A percentile compares a stretch with the other conserved stretches of the same genome.
Evolutionary conservation across 1,140 invertebrate genomes (phyloP).

Genomic region (Thalassaphorura encarpata): DNA sequence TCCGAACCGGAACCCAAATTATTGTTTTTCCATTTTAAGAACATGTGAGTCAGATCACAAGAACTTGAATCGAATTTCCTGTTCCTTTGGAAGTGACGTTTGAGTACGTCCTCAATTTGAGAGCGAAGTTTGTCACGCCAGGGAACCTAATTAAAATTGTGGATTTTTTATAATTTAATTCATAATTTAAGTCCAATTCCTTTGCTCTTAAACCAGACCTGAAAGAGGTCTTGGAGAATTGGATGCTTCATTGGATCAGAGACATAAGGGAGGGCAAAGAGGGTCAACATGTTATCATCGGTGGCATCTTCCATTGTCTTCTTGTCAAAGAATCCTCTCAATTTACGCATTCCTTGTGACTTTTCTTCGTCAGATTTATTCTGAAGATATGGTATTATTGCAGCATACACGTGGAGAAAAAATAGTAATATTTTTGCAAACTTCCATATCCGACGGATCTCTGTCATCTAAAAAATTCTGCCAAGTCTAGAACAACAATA

Average conservation of each 20-base stretch:
- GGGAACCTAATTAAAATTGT: background rate
- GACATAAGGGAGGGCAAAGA: constrained; percentile 28
- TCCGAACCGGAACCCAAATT: no score
- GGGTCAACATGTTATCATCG: constrained; percentile 18
- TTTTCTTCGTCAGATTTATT: background rate
- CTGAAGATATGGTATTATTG: constrained; percentile 13
- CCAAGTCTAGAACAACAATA: background rate
- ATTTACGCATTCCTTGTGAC: background rate
- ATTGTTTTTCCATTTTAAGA: background rate
- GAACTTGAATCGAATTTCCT: no score
- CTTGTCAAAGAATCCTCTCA: constrained; percentile 12
- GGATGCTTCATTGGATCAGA: constrained; percentile 16
- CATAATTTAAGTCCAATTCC: no score
- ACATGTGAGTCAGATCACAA: constrained; percentile 1
- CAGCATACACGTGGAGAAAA: constrained; percentile 10
- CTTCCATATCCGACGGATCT: no score
- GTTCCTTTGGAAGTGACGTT: background rate
- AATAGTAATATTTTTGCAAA: no score
- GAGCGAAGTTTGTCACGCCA: background rate
- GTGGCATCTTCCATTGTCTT: constrained; percentile 8
- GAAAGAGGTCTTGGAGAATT: constrained; percentile 14
- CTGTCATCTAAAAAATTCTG: background rate
- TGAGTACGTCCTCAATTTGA: background rate
- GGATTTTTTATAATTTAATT: background rate
- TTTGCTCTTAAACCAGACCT: no score